phyloP scores from a whole-genome alignment of 2,113 vertebrate species.

The Megaceryle maxima region DNA sequence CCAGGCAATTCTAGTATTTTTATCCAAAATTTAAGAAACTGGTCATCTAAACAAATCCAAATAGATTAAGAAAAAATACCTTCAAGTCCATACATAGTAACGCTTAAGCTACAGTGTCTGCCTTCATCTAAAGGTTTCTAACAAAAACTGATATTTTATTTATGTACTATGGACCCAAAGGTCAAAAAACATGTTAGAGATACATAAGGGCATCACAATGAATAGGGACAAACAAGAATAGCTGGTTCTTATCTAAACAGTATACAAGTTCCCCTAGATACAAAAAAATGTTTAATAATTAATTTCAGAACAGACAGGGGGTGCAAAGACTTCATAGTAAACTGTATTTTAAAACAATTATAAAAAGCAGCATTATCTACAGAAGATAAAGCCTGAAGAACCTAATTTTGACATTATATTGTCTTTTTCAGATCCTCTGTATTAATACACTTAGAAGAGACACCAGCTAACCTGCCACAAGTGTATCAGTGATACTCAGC shows the following conservation, averaged over 20 bases:
- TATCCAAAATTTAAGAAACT: neutral
- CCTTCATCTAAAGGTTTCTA: neutral
- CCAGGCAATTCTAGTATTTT: neutral
- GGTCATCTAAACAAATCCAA: neutral
- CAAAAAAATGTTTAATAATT: neutral
- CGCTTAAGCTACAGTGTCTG: neutral
- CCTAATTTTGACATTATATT: neutral
- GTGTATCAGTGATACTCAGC: neutral
- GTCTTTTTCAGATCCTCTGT: neutral
- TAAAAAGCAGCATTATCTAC: neutral
- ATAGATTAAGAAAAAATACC: neutral
- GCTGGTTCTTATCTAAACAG: neutral
- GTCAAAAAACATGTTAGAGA: neutral
- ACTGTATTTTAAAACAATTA: neutral
- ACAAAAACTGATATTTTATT: neutral
- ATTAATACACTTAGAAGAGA: neutral
- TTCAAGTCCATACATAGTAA: neutral
- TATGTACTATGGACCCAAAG: neutral
- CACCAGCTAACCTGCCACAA: neutral
- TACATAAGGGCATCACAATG: neutral
- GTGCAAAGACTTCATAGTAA: neutral
- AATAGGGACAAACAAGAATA: neutral
- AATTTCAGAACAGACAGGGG: neutral
- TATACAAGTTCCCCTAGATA: neutral
- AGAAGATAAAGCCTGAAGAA: neutral